These are phyloP conservation scores for Prosopocoilus inquinatus DNA, from an alignment of 2,888 invertebrate genomes.

Conservation along the genomic window DNA sequence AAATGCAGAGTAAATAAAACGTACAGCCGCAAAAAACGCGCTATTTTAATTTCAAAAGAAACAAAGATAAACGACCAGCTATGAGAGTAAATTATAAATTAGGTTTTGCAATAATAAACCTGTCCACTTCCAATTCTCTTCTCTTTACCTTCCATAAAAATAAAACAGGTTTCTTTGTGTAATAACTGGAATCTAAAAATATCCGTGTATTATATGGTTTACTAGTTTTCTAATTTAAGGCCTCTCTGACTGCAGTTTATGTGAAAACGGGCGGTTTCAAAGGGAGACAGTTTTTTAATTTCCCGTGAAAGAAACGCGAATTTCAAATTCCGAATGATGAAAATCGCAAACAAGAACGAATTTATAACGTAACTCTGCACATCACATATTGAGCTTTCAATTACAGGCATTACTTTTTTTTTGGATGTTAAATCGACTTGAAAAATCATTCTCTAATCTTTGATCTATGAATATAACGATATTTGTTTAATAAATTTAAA, in stretches of 20 bases:
- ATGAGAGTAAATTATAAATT: slow-evolving; percentile 19
- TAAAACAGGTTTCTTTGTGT: slow-evolving; percentile 26
- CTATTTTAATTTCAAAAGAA: slow-evolving; percentile 23
- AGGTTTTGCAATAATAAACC: slow-evolving; percentile 20
- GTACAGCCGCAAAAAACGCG: slow-evolving; percentile 17
- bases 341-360: not conserved
- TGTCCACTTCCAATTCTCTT: slow-evolving; percentile 17
- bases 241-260: not conserved
- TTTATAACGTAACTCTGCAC: no score
- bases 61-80: slow-evolving; percentile 21
- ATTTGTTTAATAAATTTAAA: no score
- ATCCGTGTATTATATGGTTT: slow-evolving; percentile 1
- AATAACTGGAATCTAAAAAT: slow-evolving; percentile 6
- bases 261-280: not conserved
- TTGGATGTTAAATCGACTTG: no score
- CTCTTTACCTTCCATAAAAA: slow-evolving; percentile 20
- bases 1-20: slow-evolving; percentile 15
- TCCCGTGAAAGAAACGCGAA: slow-evolving; percentile 15
- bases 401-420: no score
- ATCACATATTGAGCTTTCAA: no score
- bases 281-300: slow-evolving; percentile 9
- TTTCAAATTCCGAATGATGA: slow-evolving; percentile 9
- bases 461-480: no score
- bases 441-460: no score
- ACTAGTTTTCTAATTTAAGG: not conserved